Conservation (phyloP, 2,888 invertebrate genomes). For the Tolmerus cingulatus region DNA sequence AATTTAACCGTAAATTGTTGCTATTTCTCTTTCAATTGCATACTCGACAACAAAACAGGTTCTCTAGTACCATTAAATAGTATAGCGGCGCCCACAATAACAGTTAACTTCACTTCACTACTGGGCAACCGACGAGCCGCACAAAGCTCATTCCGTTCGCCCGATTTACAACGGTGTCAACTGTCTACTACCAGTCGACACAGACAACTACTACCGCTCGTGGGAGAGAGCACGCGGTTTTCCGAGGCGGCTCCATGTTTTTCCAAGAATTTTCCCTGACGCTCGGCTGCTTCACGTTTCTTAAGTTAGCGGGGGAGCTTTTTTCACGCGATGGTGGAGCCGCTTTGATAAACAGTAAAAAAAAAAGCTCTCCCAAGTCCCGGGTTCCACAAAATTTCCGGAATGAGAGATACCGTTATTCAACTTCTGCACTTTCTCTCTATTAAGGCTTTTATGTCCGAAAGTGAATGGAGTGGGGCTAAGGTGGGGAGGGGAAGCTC, state of each 20-base stretch:
- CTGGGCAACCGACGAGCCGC: neutral
- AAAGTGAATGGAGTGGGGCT: neutral
- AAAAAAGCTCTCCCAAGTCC: neutral
- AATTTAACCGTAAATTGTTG: neutral
- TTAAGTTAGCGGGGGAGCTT: neutral
- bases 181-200: conserved; percentile 5
- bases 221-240: conserved; percentile 15
- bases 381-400: too few relatives aligned
- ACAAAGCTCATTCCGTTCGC: neutral
- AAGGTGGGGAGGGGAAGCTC: too few relatives aligned
- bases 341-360: conserved; percentile 1
- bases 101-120: neutral
- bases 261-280: conserved; percentile 15
- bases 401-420: neutral
- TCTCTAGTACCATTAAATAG: neutral
- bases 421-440: neutral
- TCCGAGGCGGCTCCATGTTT: neutral
- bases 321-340: neutral
- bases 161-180: conserved; percentile 9
- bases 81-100: neutral
- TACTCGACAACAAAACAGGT: neutral
- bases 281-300: neutral
- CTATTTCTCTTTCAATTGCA: neutral
- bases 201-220: neutral
- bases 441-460: neutral